These are phyloP conservation scores for Meandrina meandrites DNA, from an alignment of 92 coral and sea anemone genomes.

Conservation along the genomic window DNA sequence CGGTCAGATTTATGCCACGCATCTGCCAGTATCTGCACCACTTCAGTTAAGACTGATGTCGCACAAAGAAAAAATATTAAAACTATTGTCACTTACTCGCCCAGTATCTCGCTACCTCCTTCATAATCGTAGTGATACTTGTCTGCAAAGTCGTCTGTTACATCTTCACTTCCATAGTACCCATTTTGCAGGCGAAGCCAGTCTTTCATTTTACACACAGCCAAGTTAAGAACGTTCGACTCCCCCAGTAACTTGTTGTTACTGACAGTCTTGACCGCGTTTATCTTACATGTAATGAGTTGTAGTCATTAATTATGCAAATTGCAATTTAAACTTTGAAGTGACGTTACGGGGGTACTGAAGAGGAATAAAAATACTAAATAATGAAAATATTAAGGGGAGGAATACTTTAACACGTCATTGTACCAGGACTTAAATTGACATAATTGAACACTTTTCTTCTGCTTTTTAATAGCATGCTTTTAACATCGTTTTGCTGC, in stretches of 20 bases:
- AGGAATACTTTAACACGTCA: not conserved
- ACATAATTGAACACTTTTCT: too few relatives aligned
- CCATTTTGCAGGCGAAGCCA: not conserved
- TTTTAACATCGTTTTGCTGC: too few relatives aligned
- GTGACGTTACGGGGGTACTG: not conserved
- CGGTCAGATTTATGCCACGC: too few relatives aligned
- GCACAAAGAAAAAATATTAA: not conserved
- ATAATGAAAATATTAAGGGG: not conserved
- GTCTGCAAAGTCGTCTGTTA: constrained; percentile 24
- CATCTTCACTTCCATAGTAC: not conserved
- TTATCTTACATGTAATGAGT: too few relatives aligned
- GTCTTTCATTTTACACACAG: not conserved
- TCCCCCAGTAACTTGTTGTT: not conserved
- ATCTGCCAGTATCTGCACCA: not conserved
- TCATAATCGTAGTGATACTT: constrained; percentile 6
- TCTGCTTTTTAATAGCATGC: too few relatives aligned
- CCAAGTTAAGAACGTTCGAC: not conserved
- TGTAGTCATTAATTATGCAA: too few relatives aligned
- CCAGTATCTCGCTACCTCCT: constrained; percentile 20
- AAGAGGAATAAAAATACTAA: not conserved
- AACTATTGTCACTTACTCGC: constrained; percentile 21
- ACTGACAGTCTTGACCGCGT: too few relatives aligned
- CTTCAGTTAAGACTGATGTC: too few relatives aligned
- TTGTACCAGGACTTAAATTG: not conserved
- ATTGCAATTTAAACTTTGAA: not conserved